A percentile compares a stretch with the other conserved stretches of the same genome.
These are phyloP conservation scores for Dendrolimus pini DNA, from an alignment of 2,888 invertebrate species.

Conservation along the genomic window DNA sequence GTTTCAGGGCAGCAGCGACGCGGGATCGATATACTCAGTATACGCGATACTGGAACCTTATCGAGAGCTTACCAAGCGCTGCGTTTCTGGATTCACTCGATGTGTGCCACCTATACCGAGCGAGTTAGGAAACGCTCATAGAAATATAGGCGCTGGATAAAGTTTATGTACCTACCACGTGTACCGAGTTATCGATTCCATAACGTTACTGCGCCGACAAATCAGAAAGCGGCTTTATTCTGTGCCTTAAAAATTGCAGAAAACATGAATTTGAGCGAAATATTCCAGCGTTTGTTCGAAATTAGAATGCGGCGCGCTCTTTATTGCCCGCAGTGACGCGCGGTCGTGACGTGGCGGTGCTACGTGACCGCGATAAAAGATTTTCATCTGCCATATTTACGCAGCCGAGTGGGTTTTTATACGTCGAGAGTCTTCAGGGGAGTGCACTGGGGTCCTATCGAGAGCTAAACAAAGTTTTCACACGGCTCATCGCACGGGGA, in stretches of 20 bases:
- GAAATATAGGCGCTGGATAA: too few species aligned
- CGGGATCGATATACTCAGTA: too few species aligned
- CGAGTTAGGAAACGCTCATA: too few species aligned
- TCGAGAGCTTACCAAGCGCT: too few species aligned
- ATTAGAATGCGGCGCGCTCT: constrained; percentile 71
- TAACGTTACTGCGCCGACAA: too few species aligned
- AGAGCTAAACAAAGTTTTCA: constrained; percentile 59
- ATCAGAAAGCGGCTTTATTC: too few species aligned
- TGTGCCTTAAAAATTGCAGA: constrained; percentile 27
- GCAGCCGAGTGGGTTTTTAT: constrained; percentile 73
- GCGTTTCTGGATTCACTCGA: too few species aligned
- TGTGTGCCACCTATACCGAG: too few species aligned
- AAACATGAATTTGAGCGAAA: constrained; percentile 49
- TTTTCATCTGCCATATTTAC: constrained; percentile 76
- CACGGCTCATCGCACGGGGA: constrained; percentile 56
- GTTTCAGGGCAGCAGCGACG: too few species aligned
- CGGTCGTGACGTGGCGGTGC: constrained; percentile 69
- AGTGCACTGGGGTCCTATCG: constrained; percentile 41
- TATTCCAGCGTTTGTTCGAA: constrained; percentile 64
- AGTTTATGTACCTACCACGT: too few species aligned
- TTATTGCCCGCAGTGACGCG: constrained; percentile 70
- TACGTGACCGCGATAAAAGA: constrained; percentile 77
- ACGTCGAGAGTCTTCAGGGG: constrained; percentile 61
- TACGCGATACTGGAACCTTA: too few species aligned
- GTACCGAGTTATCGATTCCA: too few species aligned